These are phyloP conservation scores for Epinotia brunnichana DNA, from an alignment of 2,888 invertebrate species.

Conservation along the genomic window DNA sequence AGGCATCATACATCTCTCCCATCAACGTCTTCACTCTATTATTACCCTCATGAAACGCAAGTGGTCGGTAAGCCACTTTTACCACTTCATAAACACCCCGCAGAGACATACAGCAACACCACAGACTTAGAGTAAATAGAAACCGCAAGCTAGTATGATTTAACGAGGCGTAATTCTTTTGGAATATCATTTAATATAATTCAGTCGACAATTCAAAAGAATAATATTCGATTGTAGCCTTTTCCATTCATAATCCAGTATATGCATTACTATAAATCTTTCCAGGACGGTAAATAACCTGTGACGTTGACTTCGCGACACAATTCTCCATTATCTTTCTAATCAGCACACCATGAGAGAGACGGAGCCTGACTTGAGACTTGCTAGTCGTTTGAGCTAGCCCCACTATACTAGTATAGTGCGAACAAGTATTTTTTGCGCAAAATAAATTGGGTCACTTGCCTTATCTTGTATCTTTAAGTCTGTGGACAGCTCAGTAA, in stretches of 20 bases:
- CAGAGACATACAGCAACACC: conserved; percentile 15
- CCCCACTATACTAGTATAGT: neutral
- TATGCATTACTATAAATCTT: too few relatives aligned
- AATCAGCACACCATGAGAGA: neutral
- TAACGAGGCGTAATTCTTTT: neutral
- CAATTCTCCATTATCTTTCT: neutral
- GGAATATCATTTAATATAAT: too few relatives aligned
- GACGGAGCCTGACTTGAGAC: neutral
- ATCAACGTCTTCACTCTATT: conserved; percentile 3
- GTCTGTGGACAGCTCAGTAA: neutral
- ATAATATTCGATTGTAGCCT: too few relatives aligned
- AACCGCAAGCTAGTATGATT: neutral
- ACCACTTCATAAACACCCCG: conserved; percentile 40
- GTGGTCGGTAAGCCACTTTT: conserved; percentile 26
- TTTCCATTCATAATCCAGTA: too few relatives aligned
- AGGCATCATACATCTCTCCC: conserved; percentile 13
- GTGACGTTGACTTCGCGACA: neutral
- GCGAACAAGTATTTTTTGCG: neutral
- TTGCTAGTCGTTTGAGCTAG: neutral
- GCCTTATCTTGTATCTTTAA: neutral
- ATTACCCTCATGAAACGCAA: conserved; percentile 33
- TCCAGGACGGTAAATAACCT: too few relatives aligned
- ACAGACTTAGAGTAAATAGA: conserved; percentile 2
- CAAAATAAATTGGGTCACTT: neutral
- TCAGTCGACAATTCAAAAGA: too few relatives aligned